Evolutionary conservation across 2,797 vertebrate genomes (phyloP).

Genomic region (Arrhamphus sclerolepis): DNA sequence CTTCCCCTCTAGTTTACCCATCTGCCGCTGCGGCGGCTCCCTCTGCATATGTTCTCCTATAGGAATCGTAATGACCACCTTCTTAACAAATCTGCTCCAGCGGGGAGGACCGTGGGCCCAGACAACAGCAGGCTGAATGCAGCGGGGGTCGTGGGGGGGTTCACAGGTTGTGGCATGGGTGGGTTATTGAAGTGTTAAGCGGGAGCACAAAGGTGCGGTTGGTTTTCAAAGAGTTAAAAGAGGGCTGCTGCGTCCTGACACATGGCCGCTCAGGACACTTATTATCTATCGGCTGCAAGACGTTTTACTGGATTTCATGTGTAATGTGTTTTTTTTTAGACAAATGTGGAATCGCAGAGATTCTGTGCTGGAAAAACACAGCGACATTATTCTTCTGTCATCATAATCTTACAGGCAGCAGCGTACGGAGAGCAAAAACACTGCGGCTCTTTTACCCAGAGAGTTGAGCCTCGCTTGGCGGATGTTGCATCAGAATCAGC

Average conservation of each 20-base stretch:
- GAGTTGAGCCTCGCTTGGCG: conserved; percentile 57
- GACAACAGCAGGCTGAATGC: conserved; percentile 60
- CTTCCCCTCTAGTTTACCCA: conserved; percentile 64
- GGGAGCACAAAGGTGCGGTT: conserved; percentile 41
- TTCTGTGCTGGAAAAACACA: neutral
- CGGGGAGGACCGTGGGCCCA: conserved; percentile 35
- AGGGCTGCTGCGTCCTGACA: neutral
- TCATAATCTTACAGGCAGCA: neutral
- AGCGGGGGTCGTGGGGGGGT: conserved; percentile 40
- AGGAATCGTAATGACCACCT: conserved; percentile 78
- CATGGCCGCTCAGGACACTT: neutral
- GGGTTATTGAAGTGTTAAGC: conserved; percentile 61
- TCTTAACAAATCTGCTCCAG: conserved; percentile 71
- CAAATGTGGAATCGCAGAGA: neutral
- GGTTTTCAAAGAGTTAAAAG: conserved; percentile 34
- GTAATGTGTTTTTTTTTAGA: neutral
- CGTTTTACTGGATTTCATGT: no score
- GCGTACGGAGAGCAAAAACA: conserved; percentile 24
- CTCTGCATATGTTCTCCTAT: conserved; percentile 77
- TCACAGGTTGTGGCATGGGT: conserved; percentile 36
- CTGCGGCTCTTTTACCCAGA: conserved; percentile 27
- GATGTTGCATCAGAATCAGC: conserved; percentile 75
- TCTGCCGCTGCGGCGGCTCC: conserved; percentile 74
- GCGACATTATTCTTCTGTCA: neutral
- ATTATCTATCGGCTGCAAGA: no score